phyloP scores from a whole-genome alignment of 1,140 invertebrate species.

The Phthorimaea operculella region DNA sequence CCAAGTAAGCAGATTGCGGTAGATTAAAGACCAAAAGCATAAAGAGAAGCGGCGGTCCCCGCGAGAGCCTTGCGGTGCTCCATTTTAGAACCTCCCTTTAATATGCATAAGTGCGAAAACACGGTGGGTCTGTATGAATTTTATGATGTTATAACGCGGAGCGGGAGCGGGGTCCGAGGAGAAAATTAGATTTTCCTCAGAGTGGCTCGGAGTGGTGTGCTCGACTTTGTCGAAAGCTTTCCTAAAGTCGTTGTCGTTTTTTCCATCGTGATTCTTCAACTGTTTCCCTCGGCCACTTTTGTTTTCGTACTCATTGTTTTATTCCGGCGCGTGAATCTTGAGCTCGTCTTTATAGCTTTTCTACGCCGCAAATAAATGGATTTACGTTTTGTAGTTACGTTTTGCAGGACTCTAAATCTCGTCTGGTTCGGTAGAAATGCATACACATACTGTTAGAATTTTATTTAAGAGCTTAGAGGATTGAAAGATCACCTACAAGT shows the following conservation, averaged over 20 bases:
- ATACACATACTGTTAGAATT: no score
- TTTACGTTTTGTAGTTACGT: background rate
- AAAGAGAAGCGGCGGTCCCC: conserved; percentile 30
- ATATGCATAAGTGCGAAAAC: conserved; percentile 47
- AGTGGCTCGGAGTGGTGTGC: conserved; percentile 39
- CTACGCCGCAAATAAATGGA: conserved; percentile 19
- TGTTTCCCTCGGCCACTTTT: conserved; percentile 48
- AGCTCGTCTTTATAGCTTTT: conserved; percentile 23
- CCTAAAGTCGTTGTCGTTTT: conserved; percentile 27
- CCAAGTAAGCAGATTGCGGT: conserved; percentile 60
- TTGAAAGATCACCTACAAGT: no score
- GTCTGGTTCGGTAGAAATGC: no score
- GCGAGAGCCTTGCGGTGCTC: conserved; percentile 23
- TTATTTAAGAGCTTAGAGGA: no score
- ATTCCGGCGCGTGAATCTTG: conserved; percentile 25
- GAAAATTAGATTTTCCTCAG: conserved; percentile 59
- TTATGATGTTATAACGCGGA: conserved; percentile 37
- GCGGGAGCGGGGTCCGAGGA: conserved; percentile 29
- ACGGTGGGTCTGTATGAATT: conserved; percentile 29
- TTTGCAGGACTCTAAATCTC: no score
- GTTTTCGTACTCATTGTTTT: conserved; percentile 41
- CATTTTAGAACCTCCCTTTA: conserved; percentile 29
- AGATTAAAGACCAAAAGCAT: conserved; percentile 62
- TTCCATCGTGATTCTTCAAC: conserved; percentile 31
- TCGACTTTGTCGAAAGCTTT: conserved; percentile 51